Evolutionary conservation across 2,797 vertebrate species (phyloP), one percentile per base, ranked within the genome.

Genomic region (Spinibarbus caldwelli): DNA sequence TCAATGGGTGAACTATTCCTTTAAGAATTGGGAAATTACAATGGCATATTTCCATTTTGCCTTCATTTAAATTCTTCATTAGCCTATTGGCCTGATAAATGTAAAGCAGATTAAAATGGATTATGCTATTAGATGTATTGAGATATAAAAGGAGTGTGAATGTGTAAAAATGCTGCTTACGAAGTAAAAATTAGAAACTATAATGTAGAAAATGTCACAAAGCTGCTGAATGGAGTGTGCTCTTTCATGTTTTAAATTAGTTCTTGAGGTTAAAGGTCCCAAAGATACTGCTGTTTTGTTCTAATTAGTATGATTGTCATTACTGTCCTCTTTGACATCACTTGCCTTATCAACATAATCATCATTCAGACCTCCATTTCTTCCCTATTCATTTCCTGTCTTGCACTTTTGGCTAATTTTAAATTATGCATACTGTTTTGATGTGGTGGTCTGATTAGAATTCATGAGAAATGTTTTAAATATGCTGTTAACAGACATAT

Each of bases 401-500:
- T 72, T 17, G n/a, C 41, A 45, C 26, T 76, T 66, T 43, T 45
- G 17, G 36, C 43, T 84, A 62, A 81, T 83, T 86, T 75, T 38
- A 84, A 76, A 87, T 86, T 62, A 86, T 21, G 45, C 78, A 75
- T 80, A 66, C 41, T 78, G 64, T 83, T 86, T 87, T 82, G 86
- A 88, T 88, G 54, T 68, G 68, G 73, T 26, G 14, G 73, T n/a
- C 81, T 90, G 87, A 88, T 88, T 88, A 80, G 79, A 85, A 86
- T 86, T 68, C 54, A 71, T 83, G 38, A 87, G 87, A 78, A 84
- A 43, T 80, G 70, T 84, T 84, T 87, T 79, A 86, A 87, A 87
- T 87, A 80, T 87, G 87, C 79, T 73, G 66, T 86, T 91, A 82
- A 87, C 85, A 85, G 87, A 86, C 89, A 86, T 81, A 87, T 89